Conservation (phyloP, 2,888 invertebrate species). For the Meteorus cinctellus region DNA sequence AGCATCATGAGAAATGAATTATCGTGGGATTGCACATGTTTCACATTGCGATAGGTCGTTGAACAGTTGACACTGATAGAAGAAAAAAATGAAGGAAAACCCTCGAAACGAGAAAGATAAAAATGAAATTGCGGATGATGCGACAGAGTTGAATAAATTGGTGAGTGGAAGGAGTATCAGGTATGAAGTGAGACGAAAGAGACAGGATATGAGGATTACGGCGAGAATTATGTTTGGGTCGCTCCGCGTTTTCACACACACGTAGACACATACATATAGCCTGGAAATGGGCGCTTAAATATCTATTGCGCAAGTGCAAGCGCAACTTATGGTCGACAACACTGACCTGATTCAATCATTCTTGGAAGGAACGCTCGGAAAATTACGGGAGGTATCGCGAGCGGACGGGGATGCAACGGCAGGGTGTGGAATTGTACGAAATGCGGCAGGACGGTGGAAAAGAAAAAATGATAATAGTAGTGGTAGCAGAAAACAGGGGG, state of each 20-base stretch:
- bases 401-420: constrained; percentile 13
- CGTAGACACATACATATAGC: constrained; percentile 45
- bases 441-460: constrained; percentile 24
- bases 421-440: constrained; percentile 24
- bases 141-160: constrained; percentile 17
- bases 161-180: background rate
- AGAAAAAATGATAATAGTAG: background rate
- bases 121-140: background rate
- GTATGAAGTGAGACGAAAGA: background rate
- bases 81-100: background rate
- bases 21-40: background rate
- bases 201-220: constrained; percentile 33
- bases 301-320: constrained; percentile 62
- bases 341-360: constrained; percentile 72
- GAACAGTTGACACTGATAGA: background rate
- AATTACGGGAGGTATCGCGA: constrained; percentile 6
- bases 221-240: constrained; percentile 68
- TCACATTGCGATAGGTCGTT: constrained; percentile 16
- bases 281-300: constrained; percentile 64
- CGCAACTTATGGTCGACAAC: constrained; percentile 72
- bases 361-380: constrained; percentile 48
- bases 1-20: background rate
- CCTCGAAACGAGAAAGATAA: too few relatives aligned
- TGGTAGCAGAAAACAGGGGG: background rate
- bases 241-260: constrained; percentile 65